Base-by-base conservation (phyloP, 2,797 vertebrate genomes). In the Delichon dasypus region DNA sequence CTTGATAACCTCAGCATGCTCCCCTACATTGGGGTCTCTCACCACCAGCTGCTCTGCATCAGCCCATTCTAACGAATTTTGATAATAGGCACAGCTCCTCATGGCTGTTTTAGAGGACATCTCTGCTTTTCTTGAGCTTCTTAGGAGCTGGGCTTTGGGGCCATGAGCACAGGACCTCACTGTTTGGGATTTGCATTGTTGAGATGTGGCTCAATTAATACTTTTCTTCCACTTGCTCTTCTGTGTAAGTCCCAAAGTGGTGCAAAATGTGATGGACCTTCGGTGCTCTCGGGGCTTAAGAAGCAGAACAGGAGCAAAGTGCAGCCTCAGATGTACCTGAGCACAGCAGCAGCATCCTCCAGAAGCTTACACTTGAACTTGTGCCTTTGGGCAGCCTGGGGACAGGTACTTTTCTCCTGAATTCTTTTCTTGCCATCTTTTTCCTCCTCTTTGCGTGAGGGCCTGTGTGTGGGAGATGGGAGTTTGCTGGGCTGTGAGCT, bases 221-320 rank as follows among this genome's bases (percentile, higher is more conserved):
- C 2, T 16, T 53, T 53, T 9, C 11, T 78, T 81, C 14, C 2
- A 3, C 36, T 70, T 42, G 8, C 15, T 76, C 7, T 68, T 60
- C 55, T 54, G 8, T 68, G 21, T 36, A 11, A 27, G 47, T 53
- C 51, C 18, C 38, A 38, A 38, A 38, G 38, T 4, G 36, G 53
- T 50, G 16, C 76, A 84, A 60, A 75, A 64, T 3, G 25, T 78
- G 70, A 40, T 16, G 48, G 51, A 25, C 9, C 7, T 18, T 38
- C 0, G 0, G 30, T 58, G 53, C 20, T 64, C 40, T 64, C 23
- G 38, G 61, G 45, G 6, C 15, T 48, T 65, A 57, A 77, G 57
- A 51, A 88, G 79, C 19, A 51, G 48, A 30, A n/a, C 12, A 1
- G 0, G 32, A 61, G 47, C 21, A 50, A 57, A 23, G 18, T 74